A percentile compares a stretch with the other conserved stretches of the same genome.
Evolutionary conservation across 1,140 invertebrate genomes (phyloP).

Genomic region (Euura lappo): DNA sequence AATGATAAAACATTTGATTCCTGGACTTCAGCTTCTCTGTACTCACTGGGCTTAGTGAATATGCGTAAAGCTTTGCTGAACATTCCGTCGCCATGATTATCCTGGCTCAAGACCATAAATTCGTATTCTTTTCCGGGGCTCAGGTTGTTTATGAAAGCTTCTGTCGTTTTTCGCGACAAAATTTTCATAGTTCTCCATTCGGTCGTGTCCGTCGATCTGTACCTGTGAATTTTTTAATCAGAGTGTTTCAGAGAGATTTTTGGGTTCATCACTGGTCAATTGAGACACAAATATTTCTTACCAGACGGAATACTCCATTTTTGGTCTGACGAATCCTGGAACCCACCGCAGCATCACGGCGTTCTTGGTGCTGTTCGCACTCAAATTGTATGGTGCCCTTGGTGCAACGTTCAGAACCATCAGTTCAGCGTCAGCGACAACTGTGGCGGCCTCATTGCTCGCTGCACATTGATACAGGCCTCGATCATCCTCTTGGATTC

Average conservation of each 20-base stretch:
- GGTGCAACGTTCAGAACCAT: slow-evolving; percentile 87
- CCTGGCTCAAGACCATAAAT: slow-evolving; percentile 89
- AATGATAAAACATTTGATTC: slow-evolving; percentile 20
- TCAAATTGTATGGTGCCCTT: slow-evolving; percentile 89
- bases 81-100: slow-evolving; percentile 86
- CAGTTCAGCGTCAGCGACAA: slow-evolving; percentile 85
- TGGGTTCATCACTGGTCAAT: too few species aligned
- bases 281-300: slow-evolving; percentile 50
- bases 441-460: slow-evolving; percentile 90
- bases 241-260: too few species aligned
- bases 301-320: slow-evolving; percentile 87
- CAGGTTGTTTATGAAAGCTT: slow-evolving; percentile 81
- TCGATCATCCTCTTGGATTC: slow-evolving; percentile 84
- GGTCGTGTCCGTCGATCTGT: slow-evolving; percentile 69
- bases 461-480: slow-evolving; percentile 92
- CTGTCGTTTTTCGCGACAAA: slow-evolving; percentile 71
- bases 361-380: slow-evolving; percentile 76
- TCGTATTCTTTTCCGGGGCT: slow-evolving; percentile 82
- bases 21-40: not conserved
- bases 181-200: slow-evolving; percentile 82
- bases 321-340: slow-evolving; percentile 82
- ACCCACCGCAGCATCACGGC: slow-evolving; percentile 86
- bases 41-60: slow-evolving; percentile 67
- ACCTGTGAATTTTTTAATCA: slow-evolving; percentile 49
- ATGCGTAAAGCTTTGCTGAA: slow-evolving; percentile 85